Evolutionary conservation across 30 jellyfish, hydroid and myxozoan genomes (phyloP), one percentile per base, ranked within the genome.

Genomic region (Hydra vulgaris): DNA sequence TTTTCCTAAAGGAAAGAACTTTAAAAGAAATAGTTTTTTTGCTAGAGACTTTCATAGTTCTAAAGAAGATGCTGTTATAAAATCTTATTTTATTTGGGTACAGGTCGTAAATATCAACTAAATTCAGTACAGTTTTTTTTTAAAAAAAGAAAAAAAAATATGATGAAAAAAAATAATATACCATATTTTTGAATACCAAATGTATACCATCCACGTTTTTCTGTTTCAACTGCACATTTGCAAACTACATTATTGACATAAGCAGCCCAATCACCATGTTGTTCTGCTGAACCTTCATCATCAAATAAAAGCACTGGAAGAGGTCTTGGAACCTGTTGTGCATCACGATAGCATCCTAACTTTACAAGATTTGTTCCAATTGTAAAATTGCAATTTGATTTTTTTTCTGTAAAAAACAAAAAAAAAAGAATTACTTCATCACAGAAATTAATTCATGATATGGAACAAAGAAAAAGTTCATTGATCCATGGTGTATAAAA

Each of bases 181-280:
- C 85, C 85, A 76, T 78, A 78, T 19, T 78, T 66, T 78, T 78
- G 85, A 8, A 78, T 78, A 8, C 85, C 85, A 54, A 78, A 82
- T 22, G 97, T 81, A 87, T 86, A 78, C 85, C 85, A 78, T 27
- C 85, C 85, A 7, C 66, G 53, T 18, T 54, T 78, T 52, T 66
- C 79, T 4, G 85, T 78, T 0, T 55, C 85, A 18, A 23, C 7
- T 1, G 85, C 85, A 78, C 85, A 78, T 25, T 78, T 61, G 54
- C 85, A 78, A 27, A 78, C 85, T 21, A 78, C 12, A 26, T 19
- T 79, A 20, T 27, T 18, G 7, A 53, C 18, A 23, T 53, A 78
- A 18, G 54, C 54, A 16, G 4, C 23, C 85, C 85, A 78, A 15
- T 61, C 54, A 0, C 40, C 77, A 17, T 78, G 40, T 7, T 76